Evolutionary conservation across 2,113 vertebrate species (phyloP).

Genomic region (Ciconia stormi): DNA sequence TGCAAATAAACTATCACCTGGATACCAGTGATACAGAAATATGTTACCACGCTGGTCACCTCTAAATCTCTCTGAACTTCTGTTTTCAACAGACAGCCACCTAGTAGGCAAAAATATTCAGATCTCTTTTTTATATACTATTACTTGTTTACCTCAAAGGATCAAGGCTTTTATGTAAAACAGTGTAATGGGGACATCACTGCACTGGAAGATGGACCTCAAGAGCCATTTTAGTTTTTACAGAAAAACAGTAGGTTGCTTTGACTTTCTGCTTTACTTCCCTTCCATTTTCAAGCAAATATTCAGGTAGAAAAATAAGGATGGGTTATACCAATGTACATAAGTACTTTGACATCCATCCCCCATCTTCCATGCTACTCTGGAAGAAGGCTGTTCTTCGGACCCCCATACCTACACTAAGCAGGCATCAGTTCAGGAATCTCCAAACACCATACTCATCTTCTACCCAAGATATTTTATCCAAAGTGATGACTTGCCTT

Average conservation of each 20-base stretch:
- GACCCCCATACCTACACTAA: background rate
- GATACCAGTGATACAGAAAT: background rate
- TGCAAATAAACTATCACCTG: background rate
- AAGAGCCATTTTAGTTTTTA: background rate
- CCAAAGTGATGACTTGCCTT: background rate
- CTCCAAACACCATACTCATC: background rate
- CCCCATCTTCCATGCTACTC: background rate
- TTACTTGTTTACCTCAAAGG: background rate
- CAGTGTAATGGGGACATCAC: background rate
- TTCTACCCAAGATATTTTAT: background rate
- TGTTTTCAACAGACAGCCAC: background rate
- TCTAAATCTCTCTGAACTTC: background rate
- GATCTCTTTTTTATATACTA: background rate
- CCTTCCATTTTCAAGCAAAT: background rate
- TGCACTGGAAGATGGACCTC: background rate
- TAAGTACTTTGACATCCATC: background rate
- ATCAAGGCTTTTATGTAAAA: background rate
- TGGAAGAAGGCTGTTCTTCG: background rate
- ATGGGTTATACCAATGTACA: background rate
- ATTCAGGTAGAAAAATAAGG: background rate
- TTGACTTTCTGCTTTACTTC: background rate
- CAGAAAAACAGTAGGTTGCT: background rate
- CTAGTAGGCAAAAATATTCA: background rate
- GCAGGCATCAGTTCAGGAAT: background rate
- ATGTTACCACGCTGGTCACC: background rate